Conservation (phyloP, 2,113 vertebrate genomes). For the Aspidoscelis tigris region DNA sequence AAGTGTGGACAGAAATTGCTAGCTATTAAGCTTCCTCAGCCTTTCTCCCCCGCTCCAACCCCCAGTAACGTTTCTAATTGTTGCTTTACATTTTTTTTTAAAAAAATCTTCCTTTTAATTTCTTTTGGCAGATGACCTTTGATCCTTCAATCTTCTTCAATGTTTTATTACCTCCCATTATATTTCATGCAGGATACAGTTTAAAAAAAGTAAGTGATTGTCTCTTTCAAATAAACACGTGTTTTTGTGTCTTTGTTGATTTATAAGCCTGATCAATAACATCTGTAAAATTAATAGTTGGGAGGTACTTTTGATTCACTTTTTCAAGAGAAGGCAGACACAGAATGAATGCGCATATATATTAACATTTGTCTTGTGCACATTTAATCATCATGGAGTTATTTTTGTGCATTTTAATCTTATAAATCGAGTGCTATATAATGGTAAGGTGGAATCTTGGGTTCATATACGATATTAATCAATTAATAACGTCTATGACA, state of each 20-base stretch:
- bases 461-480: too few species aligned
- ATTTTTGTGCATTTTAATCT: too few species aligned
- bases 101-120: constrained; percentile 44
- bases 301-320: not conserved
- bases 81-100: constrained; percentile 12
- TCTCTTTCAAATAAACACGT: not conserved
- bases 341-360: too few species aligned
- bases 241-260: not conserved
- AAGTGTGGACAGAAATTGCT: too few species aligned
- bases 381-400: too few species aligned
- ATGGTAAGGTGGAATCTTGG: too few species aligned
- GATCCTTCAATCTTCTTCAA: constrained; percentile 90
- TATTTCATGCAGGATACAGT: constrained; percentile 88
- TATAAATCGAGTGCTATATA: too few species aligned
- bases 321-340: not conserved
- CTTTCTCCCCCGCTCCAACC: too few species aligned
- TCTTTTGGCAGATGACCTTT: constrained; percentile 85
- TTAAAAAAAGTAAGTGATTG: constrained; percentile 83
- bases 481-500: too few species aligned
- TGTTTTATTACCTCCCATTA: constrained; percentile 87
- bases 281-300: not conserved
- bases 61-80: not conserved
- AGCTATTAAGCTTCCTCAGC: too few species aligned
- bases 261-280: not conserved
- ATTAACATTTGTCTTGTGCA: too few species aligned